phyloP scores from a whole-genome alignment of 2,888 invertebrate species.

The Eubasilissa splendida region DNA sequence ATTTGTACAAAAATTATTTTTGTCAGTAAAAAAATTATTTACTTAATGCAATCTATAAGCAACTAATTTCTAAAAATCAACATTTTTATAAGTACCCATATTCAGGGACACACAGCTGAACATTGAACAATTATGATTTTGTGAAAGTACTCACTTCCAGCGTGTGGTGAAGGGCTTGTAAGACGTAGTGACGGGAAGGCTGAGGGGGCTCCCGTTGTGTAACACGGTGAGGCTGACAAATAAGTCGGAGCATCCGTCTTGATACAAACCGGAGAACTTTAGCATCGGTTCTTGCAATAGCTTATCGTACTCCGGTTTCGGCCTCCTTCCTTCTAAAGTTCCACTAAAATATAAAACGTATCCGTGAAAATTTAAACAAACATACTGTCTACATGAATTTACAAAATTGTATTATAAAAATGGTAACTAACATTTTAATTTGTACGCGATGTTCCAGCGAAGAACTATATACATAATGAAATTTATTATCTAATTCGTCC shows the following conservation, averaged over 20 bases:
- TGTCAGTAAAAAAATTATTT: no score
- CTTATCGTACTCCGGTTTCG: conserved; percentile 90
- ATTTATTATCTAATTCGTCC: conserved; percentile 85
- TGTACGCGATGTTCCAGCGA: conserved; percentile 89
- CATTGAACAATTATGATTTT: neutral
- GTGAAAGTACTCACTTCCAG: conserved; percentile 83
- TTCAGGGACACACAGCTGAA: no score
- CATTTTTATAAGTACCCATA: no score
- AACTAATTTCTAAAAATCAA: no score
- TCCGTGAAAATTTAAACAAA: neutral
- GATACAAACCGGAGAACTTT: conserved; percentile 91
- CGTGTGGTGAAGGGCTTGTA: conserved; percentile 94
- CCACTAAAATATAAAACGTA: conserved; percentile 75
- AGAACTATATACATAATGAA: conserved; percentile 92
- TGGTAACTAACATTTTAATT: conserved; percentile 86
- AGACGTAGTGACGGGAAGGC: conserved; percentile 89
- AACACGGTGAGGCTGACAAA: conserved; percentile 90
- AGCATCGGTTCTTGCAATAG: conserved; percentile 90
- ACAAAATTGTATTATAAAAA: neutral
- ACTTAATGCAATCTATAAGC: no score
- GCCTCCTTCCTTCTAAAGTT: conserved; percentile 91
- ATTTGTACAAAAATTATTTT: no score
- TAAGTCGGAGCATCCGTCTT: conserved; percentile 88
- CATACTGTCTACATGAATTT: conserved; percentile 10
- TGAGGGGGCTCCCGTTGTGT: conserved; percentile 85